Evolutionary conservation across 2,888 invertebrate species (phyloP), one percentile per base, ranked within the genome.

Genomic region (Hydrotaea cyrtoneurina): DNA sequence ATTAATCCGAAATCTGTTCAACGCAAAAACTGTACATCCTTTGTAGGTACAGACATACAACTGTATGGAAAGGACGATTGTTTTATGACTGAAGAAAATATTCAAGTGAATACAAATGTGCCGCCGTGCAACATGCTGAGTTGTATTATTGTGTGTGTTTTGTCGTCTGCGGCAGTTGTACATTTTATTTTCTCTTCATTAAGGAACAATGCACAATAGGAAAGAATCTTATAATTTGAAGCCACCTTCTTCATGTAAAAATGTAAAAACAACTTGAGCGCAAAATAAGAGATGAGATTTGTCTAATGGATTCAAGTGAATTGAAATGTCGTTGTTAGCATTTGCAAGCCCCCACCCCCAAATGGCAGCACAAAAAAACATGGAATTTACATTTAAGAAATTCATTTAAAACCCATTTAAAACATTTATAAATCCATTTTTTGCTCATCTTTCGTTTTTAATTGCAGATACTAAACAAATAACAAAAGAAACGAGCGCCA

Each of bases 341-440:
- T 80, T 72, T 64, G 31, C 43, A 69, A 69, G 23, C 10, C 21
- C 66, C 39, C 26, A 26, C 13, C 11, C 21, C 13, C 17, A 36
- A 19, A 31, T 1, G 31, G 11, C 5, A 31, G 7, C 15, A 82
- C 82, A 83, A 31, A 39, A 39, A 39, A 39, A 39, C 39, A 39
- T 39, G 13, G 53, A 69, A 78, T 78, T 78, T 77, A 75, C 69
- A 77, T 69, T 69, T 69, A 69, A 85, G 85, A 80, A 82, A 77
- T 85, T 71, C 82, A 85, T 85, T 85, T 85, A 80, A 77, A 81
- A 79, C 23, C 69, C 69, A 69, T 69, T 69, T 69, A 46, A 85
- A 79, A 85, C 85, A 85, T 85, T 85, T 85, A 66, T 82, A 82
- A 85, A 82, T 82, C 82, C 78, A 85, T 80, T 85, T 85, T 76